These are phyloP conservation scores for Coelinius sp. DNA, from an alignment of 2,888 invertebrate species.

Conservation along the genomic window DNA sequence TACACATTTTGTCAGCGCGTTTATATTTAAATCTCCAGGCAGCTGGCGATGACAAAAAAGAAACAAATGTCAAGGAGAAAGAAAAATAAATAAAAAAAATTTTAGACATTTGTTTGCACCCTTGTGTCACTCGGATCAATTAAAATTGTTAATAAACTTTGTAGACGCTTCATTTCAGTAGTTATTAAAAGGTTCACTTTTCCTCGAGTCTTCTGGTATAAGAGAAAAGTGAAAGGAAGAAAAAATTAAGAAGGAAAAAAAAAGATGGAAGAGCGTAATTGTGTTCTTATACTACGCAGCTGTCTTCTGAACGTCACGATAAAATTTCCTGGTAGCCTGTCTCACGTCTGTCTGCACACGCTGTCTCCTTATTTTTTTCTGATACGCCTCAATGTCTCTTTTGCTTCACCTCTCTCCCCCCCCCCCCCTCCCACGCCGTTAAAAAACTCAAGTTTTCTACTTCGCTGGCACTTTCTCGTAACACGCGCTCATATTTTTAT, in stretches of 20 bases:
- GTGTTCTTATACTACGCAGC: conserved; percentile 47
- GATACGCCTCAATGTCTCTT: conserved; percentile 41
- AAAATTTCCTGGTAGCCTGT: conserved; percentile 31
- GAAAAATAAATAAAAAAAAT: conserved; percentile 28
- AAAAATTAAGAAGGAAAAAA: not conserved
- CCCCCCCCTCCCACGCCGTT: conserved; percentile 15
- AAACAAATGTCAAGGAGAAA: not conserved
- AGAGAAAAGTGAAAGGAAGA: conserved; percentile 17
- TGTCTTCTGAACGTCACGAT: conserved; percentile 42
- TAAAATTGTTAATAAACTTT: conserved; percentile 56
- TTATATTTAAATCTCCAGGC: conserved; percentile 8
- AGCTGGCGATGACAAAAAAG: conserved; percentile 4
- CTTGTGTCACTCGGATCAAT: conserved; percentile 39
- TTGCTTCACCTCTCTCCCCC: not conserved
- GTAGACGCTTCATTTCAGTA: conserved; percentile 46
- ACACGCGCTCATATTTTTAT: conserved; percentile 29
- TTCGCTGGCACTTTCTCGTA: conserved; percentile 25
- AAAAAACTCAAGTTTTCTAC: not conserved
- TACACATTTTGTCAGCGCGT: conserved; percentile 15
- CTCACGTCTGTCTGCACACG: conserved; percentile 40
- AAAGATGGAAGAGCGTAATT: conserved; percentile 40
- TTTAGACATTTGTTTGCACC: conserved; percentile 26
- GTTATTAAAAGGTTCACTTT: conserved; percentile 35
- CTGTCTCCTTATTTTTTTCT: conserved; percentile 46
- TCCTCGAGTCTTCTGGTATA: not conserved